Percentiles rank a stretch among this genome's conserved stretches.
These are phyloP conservation scores for Corythaeola cristata DNA, from an alignment of 2,113 vertebrate species.

Conservation along the genomic window DNA sequence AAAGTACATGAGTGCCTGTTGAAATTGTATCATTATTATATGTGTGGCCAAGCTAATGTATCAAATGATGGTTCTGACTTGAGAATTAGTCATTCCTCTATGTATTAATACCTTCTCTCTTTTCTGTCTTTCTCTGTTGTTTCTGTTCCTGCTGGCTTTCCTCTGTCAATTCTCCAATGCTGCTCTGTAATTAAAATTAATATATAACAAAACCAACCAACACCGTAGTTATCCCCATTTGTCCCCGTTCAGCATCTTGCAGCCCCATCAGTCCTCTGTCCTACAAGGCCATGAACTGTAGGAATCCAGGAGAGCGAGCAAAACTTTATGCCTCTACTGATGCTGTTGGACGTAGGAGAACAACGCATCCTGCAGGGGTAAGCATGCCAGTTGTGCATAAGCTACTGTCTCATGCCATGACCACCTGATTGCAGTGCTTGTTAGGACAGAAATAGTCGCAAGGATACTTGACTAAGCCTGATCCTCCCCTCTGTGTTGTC, in stretches of 20 bases:
- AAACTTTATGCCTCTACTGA: constrained; percentile 80
- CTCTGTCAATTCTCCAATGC: constrained; percentile 71
- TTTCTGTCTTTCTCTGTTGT: constrained; percentile 72
- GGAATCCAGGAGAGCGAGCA: constrained; percentile 83
- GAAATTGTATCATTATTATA: not conserved
- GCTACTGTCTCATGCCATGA: not conserved
- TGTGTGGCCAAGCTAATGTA: not conserved
- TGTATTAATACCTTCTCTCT: constrained; percentile 81
- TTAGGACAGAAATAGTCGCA: not conserved
- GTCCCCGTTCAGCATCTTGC: constrained; percentile 99
- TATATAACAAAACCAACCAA: constrained; percentile 64
- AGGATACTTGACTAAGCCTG: not conserved
- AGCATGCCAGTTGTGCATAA: not conserved
- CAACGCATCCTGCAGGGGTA: constrained; percentile 70
- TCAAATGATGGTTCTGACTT: constrained; percentile 70
- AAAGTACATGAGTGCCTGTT: not conserved
- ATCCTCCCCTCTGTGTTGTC: not conserved
- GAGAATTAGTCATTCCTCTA: not conserved
- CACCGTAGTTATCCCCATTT: constrained; percentile 93
- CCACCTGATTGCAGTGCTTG: not conserved
- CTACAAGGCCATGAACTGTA: constrained; percentile 87
- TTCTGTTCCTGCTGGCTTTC: constrained; percentile 74
- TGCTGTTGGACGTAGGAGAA: constrained; percentile 76
- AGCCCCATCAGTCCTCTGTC: constrained; percentile 89
- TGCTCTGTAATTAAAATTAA: constrained; percentile 67